A percentile compares a stretch with the other conserved stretches of the same genome.
Conservation (phyloP, 2,797 vertebrate genomes). For the Harpagifer antarcticus region DNA sequence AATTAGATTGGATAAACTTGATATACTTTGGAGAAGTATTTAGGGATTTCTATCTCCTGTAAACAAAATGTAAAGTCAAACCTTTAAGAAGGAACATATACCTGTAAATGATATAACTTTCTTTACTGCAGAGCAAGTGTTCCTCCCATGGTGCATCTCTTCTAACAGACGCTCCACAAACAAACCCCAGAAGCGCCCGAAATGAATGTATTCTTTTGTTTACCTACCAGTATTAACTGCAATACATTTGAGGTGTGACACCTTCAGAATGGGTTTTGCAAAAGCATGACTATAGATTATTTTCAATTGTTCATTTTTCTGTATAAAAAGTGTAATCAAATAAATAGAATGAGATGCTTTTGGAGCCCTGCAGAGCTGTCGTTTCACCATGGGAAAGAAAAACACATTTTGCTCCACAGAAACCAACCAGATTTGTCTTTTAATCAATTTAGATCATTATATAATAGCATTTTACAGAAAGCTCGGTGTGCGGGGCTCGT, state of each 20-base stretch:
- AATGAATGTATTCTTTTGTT: background rate
- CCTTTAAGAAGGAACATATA: background rate
- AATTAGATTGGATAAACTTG: background rate
- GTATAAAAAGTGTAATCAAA: background rate
- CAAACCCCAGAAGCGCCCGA: conserved; percentile 1
- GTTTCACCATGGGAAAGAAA: conserved; percentile 3
- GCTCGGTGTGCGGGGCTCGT: conserved; percentile 9
- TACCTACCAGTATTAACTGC: background rate
- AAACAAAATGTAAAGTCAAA: background rate
- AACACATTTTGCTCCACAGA: background rate
- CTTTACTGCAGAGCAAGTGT: conserved; percentile 4
- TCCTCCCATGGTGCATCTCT: conserved; percentile 16
- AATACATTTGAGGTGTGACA: background rate
- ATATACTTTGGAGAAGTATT: background rate
- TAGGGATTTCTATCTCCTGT: background rate
- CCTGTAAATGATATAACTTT: background rate
- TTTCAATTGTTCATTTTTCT: background rate
- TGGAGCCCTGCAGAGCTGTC: conserved; percentile 20
- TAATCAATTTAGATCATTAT: conserved; percentile 1
- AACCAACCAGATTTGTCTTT: conserved; percentile 13
- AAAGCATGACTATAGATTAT: background rate
- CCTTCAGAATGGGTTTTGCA: background rate
- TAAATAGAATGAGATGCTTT: conserved; percentile 6
- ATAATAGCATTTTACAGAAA: conserved; percentile 38
- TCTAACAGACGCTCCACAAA: conserved; percentile 27